Percentiles rank a stretch among this genome's conserved stretches.
Evolutionary conservation across 2,888 invertebrate genomes (phyloP).

Genomic region (Ptychoptera albimana): DNA sequence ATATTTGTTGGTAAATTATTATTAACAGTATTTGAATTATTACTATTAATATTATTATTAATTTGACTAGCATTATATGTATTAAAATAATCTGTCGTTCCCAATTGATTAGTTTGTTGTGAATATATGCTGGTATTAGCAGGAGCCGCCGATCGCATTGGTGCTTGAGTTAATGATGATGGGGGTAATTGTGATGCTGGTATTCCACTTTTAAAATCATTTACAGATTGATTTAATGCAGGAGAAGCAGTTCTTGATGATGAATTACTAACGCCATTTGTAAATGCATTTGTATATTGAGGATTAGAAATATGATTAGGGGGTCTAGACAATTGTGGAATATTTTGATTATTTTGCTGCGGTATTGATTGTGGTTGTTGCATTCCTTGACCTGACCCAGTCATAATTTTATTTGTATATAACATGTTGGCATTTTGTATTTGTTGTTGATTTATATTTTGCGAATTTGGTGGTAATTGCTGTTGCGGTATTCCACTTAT

Average conservation of each 20-base stretch:
- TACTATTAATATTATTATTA: no score
- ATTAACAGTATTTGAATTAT: constrained; percentile 10
- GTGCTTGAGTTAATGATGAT: not conserved
- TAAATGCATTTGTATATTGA: constrained; percentile 7
- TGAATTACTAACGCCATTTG: constrained; percentile 17
- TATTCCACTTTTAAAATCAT: not conserved
- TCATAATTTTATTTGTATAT: no score
- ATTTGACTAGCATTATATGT: no score
- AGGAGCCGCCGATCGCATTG: not conserved
- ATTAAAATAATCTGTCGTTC: no score
- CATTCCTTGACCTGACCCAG: no score
- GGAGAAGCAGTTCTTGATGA: constrained; percentile 29
- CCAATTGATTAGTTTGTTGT: no score
- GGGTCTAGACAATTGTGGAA: not conserved
- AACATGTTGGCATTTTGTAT: not conserved
- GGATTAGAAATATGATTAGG: constrained; percentile 1
- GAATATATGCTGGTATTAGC: no score
- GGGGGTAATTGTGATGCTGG: not conserved
- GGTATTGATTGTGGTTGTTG: not conserved
- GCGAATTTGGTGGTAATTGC: not conserved
- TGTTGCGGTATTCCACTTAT: no score
- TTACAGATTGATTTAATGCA: constrained; percentile 11
- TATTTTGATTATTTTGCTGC: not conserved
- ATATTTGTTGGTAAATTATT: constrained; percentile 1
- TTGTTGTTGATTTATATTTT: not conserved